Evolutionary conservation across 2,797 vertebrate genomes (phyloP), one percentile per base, ranked within the genome.

Genomic region (Neosilurus mollespiculum): DNA sequence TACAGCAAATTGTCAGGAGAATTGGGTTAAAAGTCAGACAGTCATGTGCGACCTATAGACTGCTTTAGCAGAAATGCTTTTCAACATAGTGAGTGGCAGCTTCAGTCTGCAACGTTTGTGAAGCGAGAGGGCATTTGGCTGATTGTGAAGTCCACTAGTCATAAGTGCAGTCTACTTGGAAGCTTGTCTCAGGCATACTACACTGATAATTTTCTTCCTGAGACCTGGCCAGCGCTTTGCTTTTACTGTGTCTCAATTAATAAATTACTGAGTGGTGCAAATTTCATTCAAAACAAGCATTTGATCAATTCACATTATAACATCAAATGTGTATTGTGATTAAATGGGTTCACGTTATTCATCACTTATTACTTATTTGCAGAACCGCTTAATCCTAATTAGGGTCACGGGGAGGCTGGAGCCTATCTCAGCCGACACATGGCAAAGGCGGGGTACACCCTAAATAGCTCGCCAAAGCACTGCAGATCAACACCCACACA

Each of bases 21-120:
- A 81, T 86, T 83, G 66, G 84, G 70, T 88, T 87, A 88, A 83
- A 66, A 24, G 76, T 73, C 86, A 87, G 88, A 85, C 86, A 69
- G 81, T 83, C 88, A 87, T 84, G 83, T 83, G 86, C 66, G 62
- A 65, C 83, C 71, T 77, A 76, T 80, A 88, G 34, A 18, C 78
- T 69, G 54, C 24, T 54, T 53, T 30, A 59, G 72, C 54, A 70
- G 49, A 22, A 62, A 54, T 10, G 3, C 22, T 61, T 53, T 9
- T 66, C 69, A 64, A 72, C 61, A 79, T 51, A 24, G 70, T 82
- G 30, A 83, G 49, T 67, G 43, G 34, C 53, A n/a, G 56, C 73
- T 78, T 80, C 51, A 81, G 79, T 78, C 37, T 82, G 77, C 26
- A 61, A 22, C 72, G 62, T 72, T 58, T 82, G 43, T 66, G 65